Evolutionary conservation across 2,113 vertebrate species (phyloP), one percentile per base, ranked within the genome.

Genomic region (Notothenia rossii): DNA sequence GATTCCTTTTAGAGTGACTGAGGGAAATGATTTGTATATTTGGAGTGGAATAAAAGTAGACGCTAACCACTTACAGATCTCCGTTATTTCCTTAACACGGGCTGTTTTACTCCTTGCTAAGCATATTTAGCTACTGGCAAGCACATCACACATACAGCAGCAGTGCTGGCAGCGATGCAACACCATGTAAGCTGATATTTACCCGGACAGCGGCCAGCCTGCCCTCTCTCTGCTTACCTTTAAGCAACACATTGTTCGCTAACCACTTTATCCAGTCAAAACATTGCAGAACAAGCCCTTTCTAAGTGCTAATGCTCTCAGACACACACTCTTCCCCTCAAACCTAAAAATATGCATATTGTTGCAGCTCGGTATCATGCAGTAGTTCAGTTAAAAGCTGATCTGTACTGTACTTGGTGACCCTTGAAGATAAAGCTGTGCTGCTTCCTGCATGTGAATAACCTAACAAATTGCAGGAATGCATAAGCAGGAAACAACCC

Each of bases 41-140:
- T 85, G 72, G 74, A 68, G 68, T 62, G 56, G 62, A 83, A 81
- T 81, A 84, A 86, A 85, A 79, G 56, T 25, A 83, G 77, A 81
- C 66, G n/a, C 74, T 86, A 86, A 88, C 69, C 70, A 75, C 75
- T 88, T 83, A 66, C 86, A 88, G 82, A 88, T 82, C 75, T 70
- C 33, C 45, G 22, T 50, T 71, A 60, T 62, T 85, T 81, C 76
- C 85, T 81, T 85, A 81, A 82, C 85, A 79, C 46, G 13, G 82
- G 82, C 72, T 13, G 13, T 74, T 71, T 80, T 66, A 75, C 72
- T 88, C 58, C 15, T 79, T 54, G 76, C 60, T 75, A 79, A 82
- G 84, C 83, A 84, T 67, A 77, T 85, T 92, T 76, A 77, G 79
- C 85, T 69, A 12, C 83, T 86, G 79, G 74, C 74, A 58, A 77